Evolutionary conservation across 2,888 invertebrate genomes (phyloP), one percentile per base, ranked within the genome.

Genomic region (Oeneis ivallda): DNA sequence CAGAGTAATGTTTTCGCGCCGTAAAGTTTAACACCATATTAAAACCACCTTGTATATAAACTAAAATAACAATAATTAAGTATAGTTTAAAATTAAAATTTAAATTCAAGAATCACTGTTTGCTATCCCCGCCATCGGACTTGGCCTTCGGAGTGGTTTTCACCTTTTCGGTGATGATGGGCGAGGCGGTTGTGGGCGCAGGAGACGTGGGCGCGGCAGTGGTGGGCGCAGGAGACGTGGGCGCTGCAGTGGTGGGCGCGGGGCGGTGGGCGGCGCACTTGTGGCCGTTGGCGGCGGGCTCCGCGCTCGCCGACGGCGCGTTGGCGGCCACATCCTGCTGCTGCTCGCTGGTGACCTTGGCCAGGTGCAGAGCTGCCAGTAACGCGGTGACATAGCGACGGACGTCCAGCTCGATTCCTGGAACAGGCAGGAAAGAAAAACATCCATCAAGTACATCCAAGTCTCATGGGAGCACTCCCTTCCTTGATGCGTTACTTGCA

Each of bases 321-420:
- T 45, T 1, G 80, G 79, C 5, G 74, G 6, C 66, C 69, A 73
- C 64, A 26, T 72, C 80, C n/a, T 68, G 69, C 65, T 83, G 85
- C 71, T 89, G 85, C 66, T 85, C 79, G 70, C 83, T 83, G 57
- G 90, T 91, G 26, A 89, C 90, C 54, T 77, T 83, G 32, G 91
- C 90, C 37, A 92, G 84, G 73, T 92, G 91, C 1, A 92, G 75
- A 0, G 90, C 91, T 0, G 91, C 91, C 5, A 92, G 77, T 17
- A 91, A 69, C 0, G 91, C 91, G 0, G 87, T 86, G 19, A 89
- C 72, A 78, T 92, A 92, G 26, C 91, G 88, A 32, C 88, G 88
- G 1, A 88, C 80, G 64, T 91, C 91, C 43, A 90, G 69, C 64
- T 91, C 91, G 7, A 90, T 84, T 47, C 91, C 91, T 91, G 79